Base-by-base conservation (phyloP, 1,140 invertebrate genomes). In the Magallana angulata region DNA sequence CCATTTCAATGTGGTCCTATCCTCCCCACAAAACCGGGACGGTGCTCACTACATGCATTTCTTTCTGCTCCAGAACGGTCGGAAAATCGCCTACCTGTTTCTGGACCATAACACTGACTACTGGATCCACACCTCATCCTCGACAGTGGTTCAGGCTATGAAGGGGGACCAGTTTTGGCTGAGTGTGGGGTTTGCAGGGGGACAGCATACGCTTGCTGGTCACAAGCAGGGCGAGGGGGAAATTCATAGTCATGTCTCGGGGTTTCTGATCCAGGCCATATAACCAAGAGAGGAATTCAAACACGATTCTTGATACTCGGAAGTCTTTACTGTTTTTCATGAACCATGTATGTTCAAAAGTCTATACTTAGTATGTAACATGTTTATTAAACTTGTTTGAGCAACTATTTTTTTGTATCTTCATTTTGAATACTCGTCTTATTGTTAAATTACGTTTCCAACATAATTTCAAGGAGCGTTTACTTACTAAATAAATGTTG, bases 201-300 rank as follows among this genome's bases (percentile, higher is more conserved):
- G 64, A 24, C 12, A 16, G 30, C 82, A 84, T 36, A 30, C 60
- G 36, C 58, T 84, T 9, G 82, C 57, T 8, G 82, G 82, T 60
- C 59, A 76, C 18, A 18, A n/a, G n/a, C 16, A 48, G 12, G 57
- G n/a, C 24, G 85, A 80, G 16, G 57, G 71, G 18, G 68, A 30
- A 24, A 58, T 24, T 16, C 68, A 86, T 30, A 86, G 48, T 18
- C 85, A 86, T 58, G 24, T 86, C 18, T 86, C 85, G 18, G 85
- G 85, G 7, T 86, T 86, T 80, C 85, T 86, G 1, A 86, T 86
- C 1, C 85, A 86, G 7, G 71, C 68, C 18, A 71, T 80, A 30
- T 86, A 59, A 80, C 36, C 36, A 48, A 48, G 36, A 36, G 36
- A 48, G 2, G 36, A 2, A 5, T 48, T 48, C 36, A 3, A 48